These are phyloP conservation scores for Nothoprocta pentlandii DNA, from an alignment of 2,113 vertebrate species.

Conservation along the genomic window DNA sequence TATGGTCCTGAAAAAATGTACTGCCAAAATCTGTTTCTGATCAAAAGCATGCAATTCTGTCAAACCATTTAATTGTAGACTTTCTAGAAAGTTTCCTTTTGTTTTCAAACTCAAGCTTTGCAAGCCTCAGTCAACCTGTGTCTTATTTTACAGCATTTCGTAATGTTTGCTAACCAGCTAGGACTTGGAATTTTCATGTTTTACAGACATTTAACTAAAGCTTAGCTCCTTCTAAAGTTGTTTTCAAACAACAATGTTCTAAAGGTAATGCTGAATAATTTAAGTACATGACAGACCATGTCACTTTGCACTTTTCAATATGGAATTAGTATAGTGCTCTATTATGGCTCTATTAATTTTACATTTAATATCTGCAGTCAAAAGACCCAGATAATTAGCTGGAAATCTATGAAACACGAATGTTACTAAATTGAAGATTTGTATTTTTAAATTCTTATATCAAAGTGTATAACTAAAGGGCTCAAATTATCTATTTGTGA, in stretches of 20 bases:
- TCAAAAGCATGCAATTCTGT: neutral
- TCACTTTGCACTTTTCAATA: constrained; percentile 28
- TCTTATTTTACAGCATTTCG: constrained; percentile 2
- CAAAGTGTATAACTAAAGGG: neutral
- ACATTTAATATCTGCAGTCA: neutral
- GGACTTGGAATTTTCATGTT: constrained; percentile 23
- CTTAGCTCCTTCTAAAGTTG: neutral
- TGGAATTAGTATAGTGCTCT: neutral
- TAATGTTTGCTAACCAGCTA: constrained; percentile 11
- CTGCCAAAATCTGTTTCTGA: constrained; percentile 4
- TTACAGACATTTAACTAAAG: neutral
- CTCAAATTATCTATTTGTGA: neutral
- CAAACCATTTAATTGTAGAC: neutral
- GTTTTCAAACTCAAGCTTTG: constrained; percentile 14
- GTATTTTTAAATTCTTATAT: neutral
- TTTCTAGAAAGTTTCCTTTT: constrained; percentile 6
- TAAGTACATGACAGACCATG: constrained; percentile 9
- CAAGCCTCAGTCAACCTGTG: neutral
- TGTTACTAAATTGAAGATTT: constrained; percentile 1
- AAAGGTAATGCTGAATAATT: constrained; percentile 31
- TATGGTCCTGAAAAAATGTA: neutral
- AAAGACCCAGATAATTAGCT: neutral
- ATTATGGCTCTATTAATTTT: neutral
- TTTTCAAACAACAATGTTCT: neutral
- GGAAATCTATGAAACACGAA: constrained; percentile 9